A percentile compares a stretch with the other conserved stretches of the same genome.
These are phyloP conservation scores for Oxygymnocypris stewartii DNA, from an alignment of 2,113 vertebrate species.

Conservation along the genomic window DNA sequence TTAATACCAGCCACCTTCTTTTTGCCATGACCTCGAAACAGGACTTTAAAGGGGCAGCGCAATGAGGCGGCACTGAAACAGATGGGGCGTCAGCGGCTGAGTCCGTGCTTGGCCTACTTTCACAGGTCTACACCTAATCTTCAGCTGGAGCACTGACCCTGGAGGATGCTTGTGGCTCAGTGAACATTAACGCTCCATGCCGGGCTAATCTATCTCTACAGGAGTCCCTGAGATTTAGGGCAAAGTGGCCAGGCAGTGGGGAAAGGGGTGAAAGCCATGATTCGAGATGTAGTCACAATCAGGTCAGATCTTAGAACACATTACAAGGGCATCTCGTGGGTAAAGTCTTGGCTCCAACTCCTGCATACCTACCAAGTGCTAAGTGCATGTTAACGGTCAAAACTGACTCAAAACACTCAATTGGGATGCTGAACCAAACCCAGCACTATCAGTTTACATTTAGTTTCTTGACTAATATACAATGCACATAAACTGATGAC, in stretches of 20 bases:
- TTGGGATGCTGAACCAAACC: neutral
- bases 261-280: constrained; percentile 3
- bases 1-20: constrained; percentile 37
- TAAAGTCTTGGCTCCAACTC: neutral
- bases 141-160: constrained; percentile 52
- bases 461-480: neutral
- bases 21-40: constrained; percentile 50
- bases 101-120: constrained; percentile 55
- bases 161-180: constrained; percentile 51
- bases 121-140: constrained; percentile 48
- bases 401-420: neutral
- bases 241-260: neutral
- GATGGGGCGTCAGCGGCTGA: constrained; percentile 41
- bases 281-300: neutral
- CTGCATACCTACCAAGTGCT: neutral
- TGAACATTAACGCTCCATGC: constrained; percentile 56
- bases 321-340: constrained; percentile 3
- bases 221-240: constrained; percentile 31
- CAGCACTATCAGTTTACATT: neutral
- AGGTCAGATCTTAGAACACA: constrained; percentile 3
- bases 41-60: constrained; percentile 42
- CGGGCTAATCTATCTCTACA: constrained; percentile 56
- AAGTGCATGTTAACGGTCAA: neutral
- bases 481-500: neutral
- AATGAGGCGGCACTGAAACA: constrained; percentile 45